phyloP scores from a whole-genome alignment of 2,113 vertebrate species.

The Apus apus region DNA sequence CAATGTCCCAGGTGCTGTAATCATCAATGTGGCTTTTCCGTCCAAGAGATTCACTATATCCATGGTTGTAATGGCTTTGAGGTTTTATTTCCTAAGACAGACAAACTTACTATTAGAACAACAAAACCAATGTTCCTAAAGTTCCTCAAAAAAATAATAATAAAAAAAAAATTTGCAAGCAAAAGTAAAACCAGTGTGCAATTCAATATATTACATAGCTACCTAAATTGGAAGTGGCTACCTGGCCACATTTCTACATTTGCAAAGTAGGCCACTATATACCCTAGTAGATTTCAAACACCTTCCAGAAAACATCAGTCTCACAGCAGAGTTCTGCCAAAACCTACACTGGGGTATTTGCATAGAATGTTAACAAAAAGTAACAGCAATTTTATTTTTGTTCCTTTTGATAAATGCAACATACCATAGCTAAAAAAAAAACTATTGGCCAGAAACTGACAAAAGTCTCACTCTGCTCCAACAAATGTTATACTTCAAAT shows the following conservation, averaged over 20 bases:
- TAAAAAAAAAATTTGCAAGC: neutral
- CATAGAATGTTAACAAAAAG: neutral
- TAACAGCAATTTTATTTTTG: neutral
- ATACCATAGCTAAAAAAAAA: neutral
- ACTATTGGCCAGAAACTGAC: neutral
- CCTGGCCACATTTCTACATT: neutral
- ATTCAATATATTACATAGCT: neutral
- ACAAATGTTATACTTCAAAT: neutral
- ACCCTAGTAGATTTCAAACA: neutral
- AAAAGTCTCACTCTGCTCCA: neutral
- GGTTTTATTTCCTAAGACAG: conserved; percentile 91
- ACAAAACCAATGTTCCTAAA: neutral
- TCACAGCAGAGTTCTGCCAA: neutral
- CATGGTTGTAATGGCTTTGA: conserved; percentile 95
- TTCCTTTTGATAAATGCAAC: neutral
- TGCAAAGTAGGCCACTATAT: neutral
- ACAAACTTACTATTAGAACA: conserved; percentile 37
- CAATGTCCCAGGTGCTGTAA: conserved; percentile 99
- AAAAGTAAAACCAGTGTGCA: neutral
- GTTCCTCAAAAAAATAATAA: neutral
- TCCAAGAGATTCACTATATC: conserved; percentile 90
- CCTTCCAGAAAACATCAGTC: neutral
- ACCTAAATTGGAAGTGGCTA: neutral
- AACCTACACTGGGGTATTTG: neutral
- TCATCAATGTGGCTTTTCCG: conserved; percentile 96